A percentile compares a stretch with the other conserved stretches of the same genome.
Evolutionary conservation across 2,797 vertebrate genomes (phyloP).

Genomic region (Thripadectes ignobilis): DNA sequence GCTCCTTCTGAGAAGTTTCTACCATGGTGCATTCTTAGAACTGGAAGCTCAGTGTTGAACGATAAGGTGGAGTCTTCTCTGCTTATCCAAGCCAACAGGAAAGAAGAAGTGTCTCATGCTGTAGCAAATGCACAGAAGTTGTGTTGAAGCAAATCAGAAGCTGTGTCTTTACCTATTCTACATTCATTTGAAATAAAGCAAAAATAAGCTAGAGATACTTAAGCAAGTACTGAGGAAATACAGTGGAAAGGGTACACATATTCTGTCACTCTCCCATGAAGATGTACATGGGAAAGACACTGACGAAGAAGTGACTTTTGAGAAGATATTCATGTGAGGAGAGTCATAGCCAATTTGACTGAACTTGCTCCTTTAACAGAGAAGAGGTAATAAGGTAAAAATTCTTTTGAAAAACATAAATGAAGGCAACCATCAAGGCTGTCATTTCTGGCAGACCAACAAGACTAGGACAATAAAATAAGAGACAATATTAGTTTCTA

Average conservation of each 20-base stretch:
- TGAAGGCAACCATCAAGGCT: background rate
- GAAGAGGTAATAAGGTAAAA: background rate
- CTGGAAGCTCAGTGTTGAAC: background rate
- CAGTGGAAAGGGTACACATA: rapidly evolving
- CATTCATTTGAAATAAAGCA: background rate
- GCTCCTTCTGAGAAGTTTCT: background rate
- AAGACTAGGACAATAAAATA: background rate
- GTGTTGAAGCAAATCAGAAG: background rate
- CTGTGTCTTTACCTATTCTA: background rate
- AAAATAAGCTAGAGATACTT: background rate
- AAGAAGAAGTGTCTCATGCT: background rate
- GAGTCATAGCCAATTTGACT: background rate
- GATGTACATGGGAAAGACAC: background rate
- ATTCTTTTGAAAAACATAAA: background rate
- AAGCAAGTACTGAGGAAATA: background rate
- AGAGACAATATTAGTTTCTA: background rate
- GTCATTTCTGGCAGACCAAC: background rate
- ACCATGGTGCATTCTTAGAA: background rate
- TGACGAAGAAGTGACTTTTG: background rate
- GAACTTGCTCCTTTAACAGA: background rate
- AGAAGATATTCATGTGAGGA: background rate
- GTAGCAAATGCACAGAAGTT: background rate
- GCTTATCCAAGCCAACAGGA: background rate
- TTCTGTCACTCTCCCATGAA: background rate
- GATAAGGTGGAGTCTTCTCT: background rate